Evolutionary conservation across 2,113 vertebrate genomes (phyloP), one percentile per base, ranked within the genome.

Genomic region (Oreocharis arfaki): DNA sequence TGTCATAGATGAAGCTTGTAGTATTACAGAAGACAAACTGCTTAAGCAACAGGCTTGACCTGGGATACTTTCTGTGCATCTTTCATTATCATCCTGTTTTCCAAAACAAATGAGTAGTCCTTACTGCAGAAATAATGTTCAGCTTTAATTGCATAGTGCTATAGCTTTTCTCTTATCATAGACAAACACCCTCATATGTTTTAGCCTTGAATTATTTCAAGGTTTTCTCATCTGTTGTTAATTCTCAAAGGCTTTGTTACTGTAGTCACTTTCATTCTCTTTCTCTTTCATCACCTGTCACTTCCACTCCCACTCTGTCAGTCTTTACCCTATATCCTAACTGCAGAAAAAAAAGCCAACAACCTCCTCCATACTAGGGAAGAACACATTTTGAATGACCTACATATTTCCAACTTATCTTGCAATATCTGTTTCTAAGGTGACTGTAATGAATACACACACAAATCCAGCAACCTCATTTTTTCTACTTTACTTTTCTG

Each of bases 231-330:
- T 90, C 67, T 90, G 41, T 73, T 94, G 59, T 59, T 93, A 82
- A 89, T 94, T 94, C 90, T 94, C 90, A 95, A 91, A 91, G 56
- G 53, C 65, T 94, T 95, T 91, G 87, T 90, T 89, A 90, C 64
- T 85, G 60, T 61, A 93, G 79, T 91, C 81, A 84, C 73, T 95
- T 96, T 68, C 44, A 69, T 90, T 96, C 55, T 89, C 63, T 53
- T 93, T 83, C 35, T 75, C 84, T 96, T 95, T 95, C 61, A 91
- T 90, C 69, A 93, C 61, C 55, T 95, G 88, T 79, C n/a, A 7
- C 61, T 89, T 93, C 78, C 69, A 49, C 42, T 80, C 50, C 78
- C 50, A 79, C 56, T 78, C 67, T 37, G 55, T 80, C 87, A 96
- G 30, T 91, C 84, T 96, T 93, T 64, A 55, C 46, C 32, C 11